Evolutionary conservation across 2,888 invertebrate genomes (phyloP).

Genomic region (Apantesis nais): DNA sequence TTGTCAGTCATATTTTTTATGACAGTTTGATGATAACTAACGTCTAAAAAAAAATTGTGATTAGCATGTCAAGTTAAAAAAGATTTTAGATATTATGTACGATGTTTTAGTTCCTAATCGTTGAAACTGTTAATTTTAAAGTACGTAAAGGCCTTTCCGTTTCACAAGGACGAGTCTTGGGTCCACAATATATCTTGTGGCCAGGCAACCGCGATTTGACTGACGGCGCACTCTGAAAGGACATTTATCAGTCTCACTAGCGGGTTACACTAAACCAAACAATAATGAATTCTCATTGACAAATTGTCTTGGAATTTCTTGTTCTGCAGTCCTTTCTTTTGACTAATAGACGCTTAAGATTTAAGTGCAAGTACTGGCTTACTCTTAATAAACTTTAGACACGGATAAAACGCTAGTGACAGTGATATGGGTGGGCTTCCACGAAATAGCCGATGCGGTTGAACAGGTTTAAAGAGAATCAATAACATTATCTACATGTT

Average conservation of each 20-base stretch:
- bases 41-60: background rate
- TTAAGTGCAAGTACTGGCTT: constrained; percentile 27
- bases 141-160: constrained; percentile 66
- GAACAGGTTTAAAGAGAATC: constrained; percentile 20
- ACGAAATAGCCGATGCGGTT: constrained; percentile 17
- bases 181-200: constrained; percentile 85
- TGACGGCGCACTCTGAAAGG: constrained; percentile 84
- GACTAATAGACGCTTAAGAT: constrained; percentile 59
- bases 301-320: constrained; percentile 81
- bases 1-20: background rate
- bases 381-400: constrained; percentile 6
- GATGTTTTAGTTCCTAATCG: constrained; percentile 58
- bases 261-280: constrained; percentile 84
- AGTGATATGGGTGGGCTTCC: constrained; percentile 22
- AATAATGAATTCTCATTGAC: constrained; percentile 85
- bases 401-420: constrained; percentile 15
- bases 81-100: constrained; percentile 10
- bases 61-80: background rate
- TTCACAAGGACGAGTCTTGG: constrained; percentile 76
- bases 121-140: constrained; percentile 79
- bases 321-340: constrained; percentile 71
- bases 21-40: background rate
- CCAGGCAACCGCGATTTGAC: constrained; percentile 85
- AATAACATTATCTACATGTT: constrained; percentile 16
- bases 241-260: constrained; percentile 85